Base-by-base conservation (phyloP, 2,888 invertebrate species). In the Ellobium chinense region DNA sequence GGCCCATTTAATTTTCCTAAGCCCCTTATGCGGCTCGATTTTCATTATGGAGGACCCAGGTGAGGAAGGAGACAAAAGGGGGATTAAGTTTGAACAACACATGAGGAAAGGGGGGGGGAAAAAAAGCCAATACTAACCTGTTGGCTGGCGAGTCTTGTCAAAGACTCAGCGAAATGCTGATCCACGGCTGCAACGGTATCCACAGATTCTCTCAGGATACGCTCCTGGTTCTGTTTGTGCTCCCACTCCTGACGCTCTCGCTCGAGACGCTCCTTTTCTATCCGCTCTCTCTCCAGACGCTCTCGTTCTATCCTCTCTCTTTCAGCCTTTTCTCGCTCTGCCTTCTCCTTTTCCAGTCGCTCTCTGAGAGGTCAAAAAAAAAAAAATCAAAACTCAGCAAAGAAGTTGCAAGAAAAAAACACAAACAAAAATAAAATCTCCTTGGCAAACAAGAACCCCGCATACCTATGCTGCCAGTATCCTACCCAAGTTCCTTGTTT, bases 101-200 rank as follows among this genome's bases (percentile, higher is more conserved):
- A n/a, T n/a, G n/a, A n/a, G n/a, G n/a, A n/a, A n/a, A n/a, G n/a
- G n/a, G n/a, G n/a, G n/a, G n/a, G n/a, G n/a, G 29, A 62, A 24
- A 4, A 24, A 12, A 62, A 2, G 7, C 1, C 0, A 34, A 31
- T 34, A 81, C 65, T 54, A 66, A 81, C 34, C 73, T 76, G 63
- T 65, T 89, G 89, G 80, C 85, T 88, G 29, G 88, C 88, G 46
- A 88, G 75, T 58, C 81, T 82, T 63, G 88, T 83, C 37, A 97
- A 94, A 85, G 97, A 97, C 94, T 97, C 97, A 91, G 96, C 96
- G 93, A 97, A 97, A 94, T 97, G 97, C 93, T 97, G 96, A 89
- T 97, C 95, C 82, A 97, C 92, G 31, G 92, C 92, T 14, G 90
- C 91, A 60, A 87, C 85, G 0, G 91, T 88, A 72, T 91, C 90